Conservation (phyloP, 2,888 invertebrate genomes). For the Rhaphigaster nebulosa region DNA sequence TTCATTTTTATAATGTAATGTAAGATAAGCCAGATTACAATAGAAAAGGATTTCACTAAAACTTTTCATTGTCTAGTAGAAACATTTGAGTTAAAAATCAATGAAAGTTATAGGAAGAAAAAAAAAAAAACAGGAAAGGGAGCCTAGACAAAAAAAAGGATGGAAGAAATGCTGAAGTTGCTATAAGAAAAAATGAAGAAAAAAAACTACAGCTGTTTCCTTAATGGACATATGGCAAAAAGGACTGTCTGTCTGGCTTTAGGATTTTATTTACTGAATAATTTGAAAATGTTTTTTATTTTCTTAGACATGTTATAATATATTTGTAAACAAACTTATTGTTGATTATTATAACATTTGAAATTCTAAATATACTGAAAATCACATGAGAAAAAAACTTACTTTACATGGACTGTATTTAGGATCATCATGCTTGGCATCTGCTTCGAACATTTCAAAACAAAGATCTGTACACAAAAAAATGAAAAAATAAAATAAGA, state of each 20-base stretch:
- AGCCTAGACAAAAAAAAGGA: not conserved
- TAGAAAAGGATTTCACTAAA: not conserved
- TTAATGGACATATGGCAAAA: not conserved
- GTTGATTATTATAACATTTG: not conserved
- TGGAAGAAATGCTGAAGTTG: not conserved
- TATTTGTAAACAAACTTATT: not conserved
- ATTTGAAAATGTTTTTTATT: not conserved
- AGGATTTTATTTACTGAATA: not conserved
- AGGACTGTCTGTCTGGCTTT: not conserved
- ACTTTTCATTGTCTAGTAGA: not conserved
- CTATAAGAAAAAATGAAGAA: not conserved
- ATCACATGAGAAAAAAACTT: not conserved
- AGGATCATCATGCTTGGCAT: conserved; percentile 52
- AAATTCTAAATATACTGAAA: not conserved
- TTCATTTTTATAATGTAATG: not conserved
- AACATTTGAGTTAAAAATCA: not conserved
- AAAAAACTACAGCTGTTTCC: conserved; percentile 6
- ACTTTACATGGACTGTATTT: conserved; percentile 61
- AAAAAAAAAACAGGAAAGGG: not conserved
- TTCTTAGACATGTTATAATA: too few species aligned
- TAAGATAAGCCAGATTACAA: not conserved
- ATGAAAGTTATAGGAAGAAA: not conserved
- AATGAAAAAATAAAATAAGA: not conserved
- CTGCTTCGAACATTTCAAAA: conserved; percentile 58
- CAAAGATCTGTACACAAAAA: conserved; percentile 58